Base-by-base conservation (phyloP, 2,888 invertebrate species). In the Venusia cambrica region DNA sequence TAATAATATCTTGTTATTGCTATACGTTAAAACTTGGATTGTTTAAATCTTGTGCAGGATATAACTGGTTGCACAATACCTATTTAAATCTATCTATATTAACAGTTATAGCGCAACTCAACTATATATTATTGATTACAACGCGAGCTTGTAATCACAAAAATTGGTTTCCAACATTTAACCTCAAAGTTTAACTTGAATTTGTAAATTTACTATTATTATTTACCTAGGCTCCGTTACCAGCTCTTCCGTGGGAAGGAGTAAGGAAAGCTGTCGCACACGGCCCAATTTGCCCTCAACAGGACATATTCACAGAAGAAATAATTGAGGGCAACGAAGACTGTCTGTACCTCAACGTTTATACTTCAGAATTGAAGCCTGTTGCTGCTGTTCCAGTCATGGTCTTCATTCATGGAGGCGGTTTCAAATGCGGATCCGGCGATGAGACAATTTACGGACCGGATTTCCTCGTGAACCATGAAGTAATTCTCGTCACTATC, bases 401-500 rank as follows among this genome's bases (percentile, higher is more conserved):
- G 69, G 39, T 75, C 5, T 75, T 62, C 38, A 69, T 78, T n/a
- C 73, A 75, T 15, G 73, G 73, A 18, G 69, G 73, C 2, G 63
- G 56, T 0, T 75, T 54, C 36, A 59, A 57, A 30, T 62, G 57
- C 4, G 73, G 71, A 1, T 74, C 73, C 0, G 71, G 68, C 1
- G 76, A 89, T 45, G 75, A 71, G 0, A 75, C 80, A 13, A 53
- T 77, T 2, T 88, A 87, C 38, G 90, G 89, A 0, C 88, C 90
- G 1, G 88, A 89, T 38, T 88, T 87, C 45, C 56, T 90, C 5
- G 79, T 90, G 4, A 66, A 75, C 3, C 83, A 89, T 53, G 76
- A 81, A 40, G 73, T 90, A 0, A 63, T 90, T 1, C 50, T 90
- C 7, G 89, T 90, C 0, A 90, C 90, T 0, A 57, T 90, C 1